A percentile compares a stretch with the other conserved stretches of the same genome.
These are phyloP conservation scores for Orius insidiosus DNA, from an alignment of 1,140 invertebrate species.

Conservation along the genomic window DNA sequence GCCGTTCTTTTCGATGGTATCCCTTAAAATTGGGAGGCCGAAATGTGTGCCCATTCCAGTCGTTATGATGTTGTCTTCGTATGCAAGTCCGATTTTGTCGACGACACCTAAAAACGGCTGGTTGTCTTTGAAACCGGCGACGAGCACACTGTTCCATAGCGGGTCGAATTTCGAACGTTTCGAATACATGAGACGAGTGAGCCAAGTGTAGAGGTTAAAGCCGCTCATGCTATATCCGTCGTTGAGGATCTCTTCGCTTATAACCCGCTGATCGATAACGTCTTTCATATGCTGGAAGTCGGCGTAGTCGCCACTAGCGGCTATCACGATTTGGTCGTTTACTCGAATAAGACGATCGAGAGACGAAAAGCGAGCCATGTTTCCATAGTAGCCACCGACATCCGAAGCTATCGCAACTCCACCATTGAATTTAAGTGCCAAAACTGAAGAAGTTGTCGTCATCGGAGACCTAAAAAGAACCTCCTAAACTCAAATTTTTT, in stretches of 20 bases:
- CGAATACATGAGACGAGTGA: constrained; percentile 85
- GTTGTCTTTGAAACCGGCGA: constrained; percentile 67
- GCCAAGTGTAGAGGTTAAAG: constrained; percentile 74
- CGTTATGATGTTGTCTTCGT: constrained; percentile 60
- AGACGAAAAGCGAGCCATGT: constrained; percentile 33
- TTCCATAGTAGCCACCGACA: constrained; percentile 80
- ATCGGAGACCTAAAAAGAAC: constrained; percentile 36
- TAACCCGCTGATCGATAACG: constrained; percentile 77
- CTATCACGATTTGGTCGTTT: constrained; percentile 77
- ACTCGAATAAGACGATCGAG: constrained; percentile 70
- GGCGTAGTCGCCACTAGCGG: constrained; percentile 82
- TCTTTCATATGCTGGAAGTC: constrained; percentile 84
- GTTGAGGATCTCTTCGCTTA: constrained; percentile 76
- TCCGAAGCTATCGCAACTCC: constrained; percentile 87
- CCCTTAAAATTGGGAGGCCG: constrained; percentile 64
- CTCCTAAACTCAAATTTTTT: not conserved
- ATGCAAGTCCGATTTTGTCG: constrained; percentile 86
- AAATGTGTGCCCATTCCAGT: constrained; percentile 82
- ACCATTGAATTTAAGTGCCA: constrained; percentile 71
- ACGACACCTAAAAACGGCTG: constrained; percentile 70
- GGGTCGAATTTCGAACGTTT: constrained; percentile 83
- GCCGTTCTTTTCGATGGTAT: constrained; percentile 45
- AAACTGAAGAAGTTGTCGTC: constrained; percentile 78
- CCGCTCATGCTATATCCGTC: constrained; percentile 81
- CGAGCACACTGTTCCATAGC: constrained; percentile 85